These are phyloP conservation scores for Achlya flavicornis DNA, from an alignment of 2,888 invertebrate genomes.

Conservation along the genomic window DNA sequence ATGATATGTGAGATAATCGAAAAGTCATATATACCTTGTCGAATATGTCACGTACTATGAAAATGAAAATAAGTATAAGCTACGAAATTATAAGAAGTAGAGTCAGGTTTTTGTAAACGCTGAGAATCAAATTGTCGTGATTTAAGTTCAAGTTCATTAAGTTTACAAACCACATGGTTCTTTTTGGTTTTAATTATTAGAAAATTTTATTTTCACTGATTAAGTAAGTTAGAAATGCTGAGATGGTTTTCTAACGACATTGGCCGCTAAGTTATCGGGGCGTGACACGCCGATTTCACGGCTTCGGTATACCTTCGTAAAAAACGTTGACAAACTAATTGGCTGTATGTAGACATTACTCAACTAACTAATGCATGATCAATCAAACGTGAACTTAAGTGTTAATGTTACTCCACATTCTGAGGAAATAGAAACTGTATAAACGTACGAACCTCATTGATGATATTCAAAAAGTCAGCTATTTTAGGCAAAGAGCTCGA, in stretches of 20 bases:
- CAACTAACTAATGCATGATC: not conserved
- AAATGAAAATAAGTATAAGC: too few relatives aligned
- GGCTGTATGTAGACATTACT: not conserved
- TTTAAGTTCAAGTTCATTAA: too few relatives aligned
- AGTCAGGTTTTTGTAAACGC: too few relatives aligned
- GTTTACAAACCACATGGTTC: constrained; percentile 11
- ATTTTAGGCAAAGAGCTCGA: too few relatives aligned
- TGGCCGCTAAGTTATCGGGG: constrained; percentile 30
- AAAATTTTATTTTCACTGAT: too few relatives aligned
- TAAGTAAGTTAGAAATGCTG: not conserved
- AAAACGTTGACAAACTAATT: constrained; percentile 5
- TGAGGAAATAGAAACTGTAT: not conserved
- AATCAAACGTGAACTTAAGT: constrained; percentile 8
- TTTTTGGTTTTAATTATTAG: not conserved
- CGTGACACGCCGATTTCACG: constrained; percentile 46
- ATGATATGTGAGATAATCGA: not conserved
- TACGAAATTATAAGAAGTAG: too few relatives aligned
- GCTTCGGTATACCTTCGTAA: constrained; percentile 11
- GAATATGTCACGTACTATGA: too few relatives aligned
- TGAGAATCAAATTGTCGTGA: too few relatives aligned
- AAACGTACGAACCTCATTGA: not conserved
- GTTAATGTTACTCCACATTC: not conserved
- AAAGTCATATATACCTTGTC: too few relatives aligned
- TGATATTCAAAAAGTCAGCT: not conserved
- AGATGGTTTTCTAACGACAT: constrained; percentile 34